Evolutionary conservation across 2,888 invertebrate species (phyloP).

Genomic region (Dermolepida albohirtum): DNA sequence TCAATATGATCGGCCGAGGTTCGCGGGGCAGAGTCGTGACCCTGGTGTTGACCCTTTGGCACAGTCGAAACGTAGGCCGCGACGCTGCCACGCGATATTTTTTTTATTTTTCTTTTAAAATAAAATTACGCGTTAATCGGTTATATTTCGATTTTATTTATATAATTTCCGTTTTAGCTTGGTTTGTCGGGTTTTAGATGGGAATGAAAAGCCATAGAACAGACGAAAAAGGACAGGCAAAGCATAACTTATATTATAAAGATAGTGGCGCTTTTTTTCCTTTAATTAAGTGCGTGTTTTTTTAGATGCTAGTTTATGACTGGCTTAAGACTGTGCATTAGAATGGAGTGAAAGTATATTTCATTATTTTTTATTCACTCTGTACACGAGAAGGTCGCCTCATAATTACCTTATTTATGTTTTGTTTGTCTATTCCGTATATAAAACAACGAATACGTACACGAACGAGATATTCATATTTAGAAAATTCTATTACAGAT

Average conservation of each 20-base stretch:
- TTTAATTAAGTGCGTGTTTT: constrained; percentile 49
- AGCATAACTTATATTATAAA: constrained; percentile 58
- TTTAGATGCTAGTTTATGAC: constrained; percentile 57
- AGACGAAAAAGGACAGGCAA: constrained; percentile 62
- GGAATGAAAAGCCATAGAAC: constrained; percentile 63
- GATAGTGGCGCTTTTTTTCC: constrained; percentile 50
- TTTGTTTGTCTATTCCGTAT: too few relatives aligned
- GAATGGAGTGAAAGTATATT: constrained; percentile 22
- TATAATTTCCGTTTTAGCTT: constrained; percentile 54
- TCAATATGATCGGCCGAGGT: constrained; percentile 61
- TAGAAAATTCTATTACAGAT: too few relatives aligned
- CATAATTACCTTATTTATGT: too few relatives aligned
- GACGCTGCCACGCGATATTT: constrained; percentile 54
- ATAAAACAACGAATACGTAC: too few relatives aligned
- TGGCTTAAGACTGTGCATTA: constrained; percentile 59
- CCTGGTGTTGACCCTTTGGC: constrained; percentile 33
- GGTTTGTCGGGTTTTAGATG: constrained; percentile 61
- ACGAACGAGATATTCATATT: too few relatives aligned
- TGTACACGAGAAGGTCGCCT: too few relatives aligned
- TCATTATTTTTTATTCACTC: too few relatives aligned
- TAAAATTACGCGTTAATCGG: constrained; percentile 52
- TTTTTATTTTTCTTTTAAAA: constrained; percentile 36
- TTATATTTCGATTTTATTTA: constrained; percentile 47
- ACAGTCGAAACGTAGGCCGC: constrained; percentile 41
- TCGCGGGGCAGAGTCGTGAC: constrained; percentile 55